Percentiles rank a stretch among this genome's conserved stretches.
Evolutionary conservation across 2,113 vertebrate genomes (phyloP).

Genomic region (Brevimyrus niger): DNA sequence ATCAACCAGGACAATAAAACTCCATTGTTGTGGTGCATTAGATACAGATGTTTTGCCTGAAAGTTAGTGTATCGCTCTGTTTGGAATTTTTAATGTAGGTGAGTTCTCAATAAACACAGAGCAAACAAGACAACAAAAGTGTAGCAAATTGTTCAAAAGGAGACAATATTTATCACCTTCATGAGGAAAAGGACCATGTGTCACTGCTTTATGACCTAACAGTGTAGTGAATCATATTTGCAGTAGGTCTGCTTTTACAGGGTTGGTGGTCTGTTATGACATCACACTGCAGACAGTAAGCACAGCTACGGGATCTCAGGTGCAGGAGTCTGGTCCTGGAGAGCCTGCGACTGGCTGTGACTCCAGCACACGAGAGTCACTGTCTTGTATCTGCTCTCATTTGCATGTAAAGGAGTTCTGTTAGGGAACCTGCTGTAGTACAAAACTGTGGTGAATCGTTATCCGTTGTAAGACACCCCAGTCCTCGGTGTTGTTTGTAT

Average conservation of each 20-base stretch:
- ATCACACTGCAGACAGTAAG: neutral
- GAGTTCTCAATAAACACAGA: neutral
- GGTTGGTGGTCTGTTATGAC: neutral
- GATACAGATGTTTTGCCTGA: neutral
- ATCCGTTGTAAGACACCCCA: conserved; percentile 63
- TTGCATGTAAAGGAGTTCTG: conserved; percentile 59
- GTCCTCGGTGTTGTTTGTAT: conserved; percentile 63
- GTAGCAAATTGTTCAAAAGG: neutral
- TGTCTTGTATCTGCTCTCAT: conserved; percentile 39
- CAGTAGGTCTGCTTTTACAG: neutral
- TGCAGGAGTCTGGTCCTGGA: neutral
- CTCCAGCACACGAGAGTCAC: conserved; percentile 17
- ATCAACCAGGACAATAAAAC: neutral
- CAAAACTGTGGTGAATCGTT: conserved; percentile 59
- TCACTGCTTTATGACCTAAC: neutral
- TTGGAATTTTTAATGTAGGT: neutral
- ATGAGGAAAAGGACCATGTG: neutral
- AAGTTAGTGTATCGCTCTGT: neutral
- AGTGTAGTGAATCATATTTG: neutral
- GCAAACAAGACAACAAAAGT: neutral
- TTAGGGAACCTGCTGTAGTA: conserved; percentile 68
- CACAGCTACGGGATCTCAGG: neutral
- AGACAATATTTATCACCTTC: neutral
- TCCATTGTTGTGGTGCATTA: neutral
- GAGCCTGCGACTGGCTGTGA: neutral